Evolutionary conservation across 1,140 invertebrate genomes (phyloP), one percentile per base, ranked within the genome.

Genomic region (Drosophila nikananu): DNA sequence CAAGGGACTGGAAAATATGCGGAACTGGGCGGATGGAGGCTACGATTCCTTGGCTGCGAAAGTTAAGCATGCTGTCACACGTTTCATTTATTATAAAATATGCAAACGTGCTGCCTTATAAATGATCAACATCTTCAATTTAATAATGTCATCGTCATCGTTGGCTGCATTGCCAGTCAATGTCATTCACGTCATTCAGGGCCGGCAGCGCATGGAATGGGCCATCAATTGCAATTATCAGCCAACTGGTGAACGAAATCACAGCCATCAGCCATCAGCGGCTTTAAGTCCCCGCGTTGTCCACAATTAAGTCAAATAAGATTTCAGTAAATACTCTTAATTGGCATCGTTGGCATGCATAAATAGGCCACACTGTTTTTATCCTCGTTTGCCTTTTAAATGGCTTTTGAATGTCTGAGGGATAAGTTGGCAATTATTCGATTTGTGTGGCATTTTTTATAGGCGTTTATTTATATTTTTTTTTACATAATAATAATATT

Each of bases 1-100:
- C 19, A 68, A 37, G 46, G 25, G 35, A 32, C 42, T 15, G 52
- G 27, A 15, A 15, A 27, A 30, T 17, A 21, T 52, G 12, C 15
- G 62, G 7, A 39, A 52, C 39, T 10, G 48, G 13, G 32, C 15
- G 30, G 35, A 37, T 51, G 30, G 15, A 3, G 41, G 39, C 52
- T 6, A 44, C 44, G 62, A 27, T 49, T 59, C 57, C 73, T 58
- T 60, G 54, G 74, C 64, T 70, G 51, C 63, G 49, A 67, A 80
- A 83, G 84, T 86, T 83, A 83, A 86, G 86, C 84, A 89, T 89
- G 83, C 84, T 87, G 83, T 89, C 83, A 86, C 84, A 80, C 83
- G 84, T 83, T 87, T 89, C 84, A 87, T 89, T 89, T 87, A 89
- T 84, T 81, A 87, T 87, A 84, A 87, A 87, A 87, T 87, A 87